Evolutionary conservation across 1,140 invertebrate genomes (phyloP).

Genomic region (Tachypleus tridentatus): DNA sequence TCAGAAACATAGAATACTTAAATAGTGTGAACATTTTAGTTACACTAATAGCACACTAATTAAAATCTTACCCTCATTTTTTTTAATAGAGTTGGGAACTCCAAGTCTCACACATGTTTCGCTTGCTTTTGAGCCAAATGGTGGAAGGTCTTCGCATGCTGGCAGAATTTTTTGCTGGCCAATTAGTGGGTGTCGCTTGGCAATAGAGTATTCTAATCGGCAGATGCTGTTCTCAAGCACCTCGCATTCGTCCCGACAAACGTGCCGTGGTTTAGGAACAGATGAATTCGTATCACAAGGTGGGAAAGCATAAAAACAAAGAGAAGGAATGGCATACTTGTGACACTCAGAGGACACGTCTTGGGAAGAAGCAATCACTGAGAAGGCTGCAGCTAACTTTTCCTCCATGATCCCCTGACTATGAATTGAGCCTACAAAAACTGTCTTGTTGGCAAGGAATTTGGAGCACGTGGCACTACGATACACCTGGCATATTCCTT

Average conservation of each 20-base stretch:
- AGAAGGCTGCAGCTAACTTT: conserved; percentile 65
- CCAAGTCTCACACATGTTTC: conserved; percentile 66
- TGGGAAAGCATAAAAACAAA: conserved; percentile 85
- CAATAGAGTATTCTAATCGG: conserved; percentile 82
- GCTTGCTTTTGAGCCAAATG: conserved; percentile 38
- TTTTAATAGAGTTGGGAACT: conserved; percentile 28
- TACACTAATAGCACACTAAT: neutral
- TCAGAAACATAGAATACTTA: too few species aligned
- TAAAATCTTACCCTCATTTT: conserved; percentile 40
- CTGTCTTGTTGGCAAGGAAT: conserved; percentile 61
- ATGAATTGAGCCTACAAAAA: conserved; percentile 70
- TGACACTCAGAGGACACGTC: conserved; percentile 22
- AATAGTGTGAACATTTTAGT: neutral
- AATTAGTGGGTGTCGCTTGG: conserved; percentile 78
- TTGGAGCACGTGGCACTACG: conserved; percentile 61
- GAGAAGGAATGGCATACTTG: conserved; percentile 46
- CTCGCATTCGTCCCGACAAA: conserved; percentile 83
- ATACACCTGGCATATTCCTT: conserved; percentile 53
- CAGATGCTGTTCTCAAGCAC: conserved; percentile 81
- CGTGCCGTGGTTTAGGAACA: conserved; percentile 32
- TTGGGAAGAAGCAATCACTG: conserved; percentile 63
- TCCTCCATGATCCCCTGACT: conserved; percentile 66
- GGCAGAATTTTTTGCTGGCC: conserved; percentile 56
- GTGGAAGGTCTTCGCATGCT: conserved; percentile 71
- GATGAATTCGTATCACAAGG: conserved; percentile 51